A percentile compares a stretch with the other conserved stretches of the same genome.
These are phyloP conservation scores for Rhinogobius similis DNA, from an alignment of 2,113 vertebrate species.

Conservation along the genomic window DNA sequence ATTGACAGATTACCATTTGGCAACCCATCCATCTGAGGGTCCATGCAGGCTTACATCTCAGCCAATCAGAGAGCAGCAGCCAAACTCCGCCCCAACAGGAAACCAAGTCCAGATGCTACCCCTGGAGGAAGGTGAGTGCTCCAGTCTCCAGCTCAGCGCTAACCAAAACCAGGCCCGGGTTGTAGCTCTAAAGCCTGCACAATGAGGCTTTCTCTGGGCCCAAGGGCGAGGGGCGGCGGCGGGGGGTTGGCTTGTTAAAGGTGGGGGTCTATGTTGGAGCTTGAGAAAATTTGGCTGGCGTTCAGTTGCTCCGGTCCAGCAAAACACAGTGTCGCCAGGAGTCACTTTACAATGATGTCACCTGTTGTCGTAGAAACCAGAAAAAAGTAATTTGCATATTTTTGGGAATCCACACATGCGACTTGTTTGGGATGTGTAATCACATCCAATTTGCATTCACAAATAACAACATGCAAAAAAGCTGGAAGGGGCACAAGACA, in stretches of 20 bases:
- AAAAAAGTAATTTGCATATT: slow-evolving; percentile 38
- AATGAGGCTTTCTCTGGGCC: slow-evolving; percentile 77
- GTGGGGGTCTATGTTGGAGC: slow-evolving; percentile 48
- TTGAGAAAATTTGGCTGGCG: slow-evolving; percentile 66
- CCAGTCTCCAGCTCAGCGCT: slow-evolving; percentile 69
- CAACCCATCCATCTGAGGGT: slow-evolving; percentile 57
- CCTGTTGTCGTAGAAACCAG: slow-evolving; percentile 30
- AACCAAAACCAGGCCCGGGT: slow-evolving; percentile 76
- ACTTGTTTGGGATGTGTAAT: slow-evolving; percentile 58
- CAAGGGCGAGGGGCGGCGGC: slow-evolving; percentile 27
- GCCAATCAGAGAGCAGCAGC: slow-evolving; percentile 66
- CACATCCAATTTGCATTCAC: slow-evolving; percentile 63
- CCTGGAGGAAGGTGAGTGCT: slow-evolving; percentile 79
- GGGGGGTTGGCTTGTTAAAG: slow-evolving; percentile 28
- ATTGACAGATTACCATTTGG: slow-evolving; percentile 71
- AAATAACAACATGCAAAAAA: slow-evolving; percentile 56
- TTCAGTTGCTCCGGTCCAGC: slow-evolving; percentile 43
- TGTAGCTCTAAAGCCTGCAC: slow-evolving; percentile 63
- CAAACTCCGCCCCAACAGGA: slow-evolving; percentile 79
- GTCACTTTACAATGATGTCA: slow-evolving; percentile 44
- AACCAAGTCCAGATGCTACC: slow-evolving; percentile 83
- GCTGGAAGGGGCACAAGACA: slow-evolving; percentile 57
- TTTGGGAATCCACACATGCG: slow-evolving; percentile 44
- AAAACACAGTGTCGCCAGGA: slow-evolving; percentile 34
- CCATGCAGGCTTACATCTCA: slow-evolving; percentile 56